Conservation (phyloP, 2,888 invertebrate genomes). For the Polydrusus pterygomalis region DNA sequence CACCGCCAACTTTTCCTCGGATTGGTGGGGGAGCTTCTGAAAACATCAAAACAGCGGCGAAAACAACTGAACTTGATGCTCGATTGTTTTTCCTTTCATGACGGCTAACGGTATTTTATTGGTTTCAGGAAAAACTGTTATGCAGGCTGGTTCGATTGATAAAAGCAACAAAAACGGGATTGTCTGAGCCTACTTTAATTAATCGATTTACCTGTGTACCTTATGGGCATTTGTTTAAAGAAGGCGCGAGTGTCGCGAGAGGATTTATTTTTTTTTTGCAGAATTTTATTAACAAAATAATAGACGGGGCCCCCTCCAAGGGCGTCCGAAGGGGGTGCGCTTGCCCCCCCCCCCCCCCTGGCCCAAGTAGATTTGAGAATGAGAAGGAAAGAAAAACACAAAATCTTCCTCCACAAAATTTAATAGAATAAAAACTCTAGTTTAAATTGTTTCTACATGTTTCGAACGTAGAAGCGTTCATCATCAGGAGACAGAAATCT, state of each 20-base stretch:
- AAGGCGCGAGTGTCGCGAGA: background rate
- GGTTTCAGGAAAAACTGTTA: constrained; percentile 34
- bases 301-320: no score
- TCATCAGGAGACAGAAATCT: no score
- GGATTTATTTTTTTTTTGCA: background rate
- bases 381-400: no score
- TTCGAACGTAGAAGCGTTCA: no score
- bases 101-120: constrained; percentile 44
- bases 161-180: constrained; percentile 1
- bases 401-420: no score
- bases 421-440: no score
- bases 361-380: no score
- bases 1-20: background rate
- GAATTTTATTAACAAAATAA: no score
- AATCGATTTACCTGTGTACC: background rate
- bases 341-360: no score
- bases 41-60: constrained; percentile 38
- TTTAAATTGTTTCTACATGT: no score
- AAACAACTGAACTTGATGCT: constrained; percentile 35
- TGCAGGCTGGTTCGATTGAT: constrained; percentile 24
- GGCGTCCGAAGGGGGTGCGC: no score
- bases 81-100: constrained; percentile 32
- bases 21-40: constrained; percentile 15
- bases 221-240: background rate
- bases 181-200: constrained; percentile 1